A percentile compares a stretch with the other conserved stretches of the same genome.
phyloP scores from a whole-genome alignment of 2,113 vertebrate genomes.

The Albula goreensis region DNA sequence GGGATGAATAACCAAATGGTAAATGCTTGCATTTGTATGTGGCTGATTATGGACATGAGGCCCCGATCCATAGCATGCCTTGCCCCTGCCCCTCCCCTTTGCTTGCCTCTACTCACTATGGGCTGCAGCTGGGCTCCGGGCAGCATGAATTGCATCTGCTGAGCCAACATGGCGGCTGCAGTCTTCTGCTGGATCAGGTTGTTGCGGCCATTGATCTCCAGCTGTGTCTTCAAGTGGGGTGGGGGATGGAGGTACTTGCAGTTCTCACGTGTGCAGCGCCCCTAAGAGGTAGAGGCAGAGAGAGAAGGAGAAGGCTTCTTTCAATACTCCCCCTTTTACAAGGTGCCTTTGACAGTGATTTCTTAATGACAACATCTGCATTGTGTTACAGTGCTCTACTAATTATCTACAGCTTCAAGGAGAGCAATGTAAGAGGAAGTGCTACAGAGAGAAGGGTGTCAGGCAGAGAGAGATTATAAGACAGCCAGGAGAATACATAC shows the following conservation, averaged over 20 bases:
- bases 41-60: background rate
- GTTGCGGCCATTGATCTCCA: constrained; percentile 96
- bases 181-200: constrained; percentile 99
- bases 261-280: constrained; percentile 93
- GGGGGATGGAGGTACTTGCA: constrained; percentile 98
- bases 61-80: background rate
- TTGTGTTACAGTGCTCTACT: background rate
- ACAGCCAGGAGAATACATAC: background rate
- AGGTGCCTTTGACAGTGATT: too few species aligned
- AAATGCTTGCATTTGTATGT: background rate
- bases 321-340: too few species aligned
- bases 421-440: background rate
- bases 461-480: background rate
- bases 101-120: constrained; percentile 72
- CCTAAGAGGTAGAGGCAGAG: constrained; percentile 62
- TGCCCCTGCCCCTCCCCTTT: constrained; percentile 33
- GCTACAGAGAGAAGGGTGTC: background rate
- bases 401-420: background rate
- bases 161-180: constrained; percentile 92
- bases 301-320: background rate
- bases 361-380: background rate
- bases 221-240: constrained; percentile 94
- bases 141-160: constrained; percentile 97
- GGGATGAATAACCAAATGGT: background rate
- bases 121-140: constrained; percentile 89